phyloP scores from a whole-genome alignment of 1,140 invertebrate species.

The Aphaenogaster ashmeadi region DNA sequence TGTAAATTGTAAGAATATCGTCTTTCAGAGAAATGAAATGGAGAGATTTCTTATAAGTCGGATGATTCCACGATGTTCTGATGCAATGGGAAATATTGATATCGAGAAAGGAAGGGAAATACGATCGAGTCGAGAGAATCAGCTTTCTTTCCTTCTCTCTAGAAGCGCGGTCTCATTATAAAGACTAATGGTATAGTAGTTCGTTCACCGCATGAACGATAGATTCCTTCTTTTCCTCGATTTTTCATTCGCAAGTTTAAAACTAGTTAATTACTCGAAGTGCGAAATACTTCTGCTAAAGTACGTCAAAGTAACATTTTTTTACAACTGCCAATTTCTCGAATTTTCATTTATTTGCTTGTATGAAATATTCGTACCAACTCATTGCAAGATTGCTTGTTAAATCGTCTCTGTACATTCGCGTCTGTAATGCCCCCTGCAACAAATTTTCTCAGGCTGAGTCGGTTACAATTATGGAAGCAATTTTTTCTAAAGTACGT shows the following conservation, averaged over 20 bases:
- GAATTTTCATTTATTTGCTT: background rate
- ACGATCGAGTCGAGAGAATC: constrained; percentile 34
- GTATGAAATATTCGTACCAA: background rate
- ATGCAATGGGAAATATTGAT: constrained; percentile 48
- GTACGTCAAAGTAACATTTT: constrained; percentile 5
- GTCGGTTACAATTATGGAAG: constrained; percentile 44
- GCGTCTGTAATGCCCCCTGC: background rate
- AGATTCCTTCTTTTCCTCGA: background rate
- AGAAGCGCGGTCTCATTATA: constrained; percentile 42
- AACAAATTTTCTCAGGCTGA: background rate
- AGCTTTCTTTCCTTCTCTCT: constrained; percentile 17
- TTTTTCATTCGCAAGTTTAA: constrained; percentile 9
- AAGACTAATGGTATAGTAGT: constrained; percentile 48
- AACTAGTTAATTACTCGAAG: background rate
- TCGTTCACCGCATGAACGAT: constrained; percentile 21
- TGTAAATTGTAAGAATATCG: constrained; percentile 45
- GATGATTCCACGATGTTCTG: constrained; percentile 35
- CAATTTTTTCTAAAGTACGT: constrained; percentile 35
- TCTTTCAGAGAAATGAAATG: constrained; percentile 35
- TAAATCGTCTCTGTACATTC: background rate
- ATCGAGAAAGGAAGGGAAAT: constrained; percentile 39
- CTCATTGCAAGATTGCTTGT: background rate
- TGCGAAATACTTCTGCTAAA: constrained; percentile 20
- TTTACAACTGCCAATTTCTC: constrained; percentile 2
- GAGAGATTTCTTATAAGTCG: constrained; percentile 49